Base-by-base conservation (phyloP, 2,113 vertebrate species). In the Pituophis catenifer region DNA sequence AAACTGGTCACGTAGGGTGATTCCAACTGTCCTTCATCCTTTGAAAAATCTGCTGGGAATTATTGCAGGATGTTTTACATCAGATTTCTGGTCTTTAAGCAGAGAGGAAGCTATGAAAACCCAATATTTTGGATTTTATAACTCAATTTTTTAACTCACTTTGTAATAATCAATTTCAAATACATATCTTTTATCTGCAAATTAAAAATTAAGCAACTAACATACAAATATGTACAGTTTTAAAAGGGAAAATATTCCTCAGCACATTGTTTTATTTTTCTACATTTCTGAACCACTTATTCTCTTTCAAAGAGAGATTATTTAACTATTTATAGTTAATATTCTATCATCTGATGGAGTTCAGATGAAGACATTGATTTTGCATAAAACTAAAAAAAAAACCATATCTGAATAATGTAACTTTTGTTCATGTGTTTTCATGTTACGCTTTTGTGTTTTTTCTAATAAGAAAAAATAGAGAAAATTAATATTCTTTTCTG, bases 401-500 rank as follows among this genome's bases (percentile, higher is more conserved):
- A 50, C 52, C 55, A 65, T 62, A 92, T 92, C 70, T 59, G 57
- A 89, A 89, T 88, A 3, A 53, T 13, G 29, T 9, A 93, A 86
- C 29, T 17, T 54, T 15, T 54, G 29, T 88, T 87, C 2, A 7
- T 48, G 81, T 85, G 38, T 86, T 86, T 48, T 50, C 4, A 86
- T 86, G 8, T 50, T 86, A 50, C 24, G 38, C 93, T 92, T 95
- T 13, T 94, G 85, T 92, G 91, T 88, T 90, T 95, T 57, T 59
- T 65, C 44, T 89, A 89, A 92, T 29, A 70, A 19, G 38, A 91
- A 55, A 86, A 95, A 94, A 93, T 92, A 86, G 0, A 93, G 38
- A 54, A 95, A 94, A 57, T 89, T 33, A 91, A 92, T 57, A 90
- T 93, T 95, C 93, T 94, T 91, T 75, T 93, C 86, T 59, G 92